Base-by-base conservation (phyloP, 2,113 vertebrate species). In the Peromyscus polionotus region DNA sequence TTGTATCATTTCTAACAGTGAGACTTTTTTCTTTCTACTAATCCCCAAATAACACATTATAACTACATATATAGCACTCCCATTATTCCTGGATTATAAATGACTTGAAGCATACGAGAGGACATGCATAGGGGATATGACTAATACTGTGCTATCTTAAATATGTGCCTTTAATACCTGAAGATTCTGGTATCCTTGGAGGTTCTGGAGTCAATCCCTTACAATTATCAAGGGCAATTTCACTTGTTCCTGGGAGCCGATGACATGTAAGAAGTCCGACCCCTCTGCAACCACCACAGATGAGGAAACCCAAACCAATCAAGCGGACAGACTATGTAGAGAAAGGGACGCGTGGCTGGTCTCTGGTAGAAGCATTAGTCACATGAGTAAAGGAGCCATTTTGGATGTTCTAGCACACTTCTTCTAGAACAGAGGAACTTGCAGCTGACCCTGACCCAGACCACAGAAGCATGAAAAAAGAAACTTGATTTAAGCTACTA, bases 231-330 rank as follows among this genome's bases (percentile, higher is more conserved):
- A 59, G 31, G 17, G 5, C 65, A 72, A 45, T n/a, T 83, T 7
- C 33, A 73, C 31, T 67, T 90, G 72, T 5, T 93, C 54, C 86
- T 59, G 19, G 90, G 91, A 96, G 75, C 45, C 57, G 75, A 73
- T 42, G 68, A 9, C 9, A 83, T 31, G 22, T 67, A 84, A 63
- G 17, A 91, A 90, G 73, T 54, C 54, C 22, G 7, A 72, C 36
- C 20, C 65, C 1, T 63, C 26, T 36, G n/a, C 39, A 13, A 88
- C 45, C 1, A 42, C 14, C 73, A 54, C 7, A 13, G 33, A 12
- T 54, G 57, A 90, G 24, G 76, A 95, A 70, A 73, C 48, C 79
- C 36, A 67, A 48, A 42, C 3, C 36, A 81, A 45, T 45, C 42
- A 22, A 1, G 11, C n/a, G 31, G 0, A 68, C 11, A 70, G 36